A percentile compares a stretch with the other conserved stretches of the same genome.
These are phyloP conservation scores for Boloria selene DNA, from an alignment of 2,888 invertebrate species.

Conservation along the genomic window DNA sequence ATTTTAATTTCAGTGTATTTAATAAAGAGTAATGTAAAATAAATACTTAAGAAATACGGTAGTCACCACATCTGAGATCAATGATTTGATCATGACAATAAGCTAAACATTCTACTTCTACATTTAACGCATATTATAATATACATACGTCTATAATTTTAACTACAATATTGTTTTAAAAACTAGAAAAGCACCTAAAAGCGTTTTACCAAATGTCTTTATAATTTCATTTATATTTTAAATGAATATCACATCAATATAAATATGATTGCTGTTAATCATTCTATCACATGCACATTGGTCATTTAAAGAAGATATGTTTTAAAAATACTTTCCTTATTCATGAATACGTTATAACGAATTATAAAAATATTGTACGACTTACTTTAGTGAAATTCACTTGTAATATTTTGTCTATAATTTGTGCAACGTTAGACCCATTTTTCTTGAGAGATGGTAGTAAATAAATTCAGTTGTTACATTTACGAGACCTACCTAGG, in stretches of 20 bases:
- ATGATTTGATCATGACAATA: background rate
- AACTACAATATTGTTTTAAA: background rate
- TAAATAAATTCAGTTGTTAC: too few relatives aligned
- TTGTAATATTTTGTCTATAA: background rate
- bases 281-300: conserved; percentile 4
- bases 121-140: background rate
- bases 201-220: conserved; percentile 11
- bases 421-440: conserved; percentile 4
- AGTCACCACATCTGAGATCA: conserved; percentile 12
- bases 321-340: background rate
- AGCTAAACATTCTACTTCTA: background rate
- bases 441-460: too few relatives aligned
- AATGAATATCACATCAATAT: background rate
- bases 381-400: background rate
- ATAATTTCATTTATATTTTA: background rate
- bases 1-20: too few relatives aligned
- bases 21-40: background rate
- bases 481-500: too few relatives aligned
- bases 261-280: background rate
- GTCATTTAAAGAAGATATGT: conserved; percentile 11
- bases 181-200: conserved; percentile 20
- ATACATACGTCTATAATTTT: background rate
- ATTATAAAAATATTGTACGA: background rate
- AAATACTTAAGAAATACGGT: background rate
- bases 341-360: background rate